A percentile compares a stretch with the other conserved stretches of the same genome.
phyloP scores from a whole-genome alignment of 2,888 invertebrate species.

The Apotomis betuletana region DNA sequence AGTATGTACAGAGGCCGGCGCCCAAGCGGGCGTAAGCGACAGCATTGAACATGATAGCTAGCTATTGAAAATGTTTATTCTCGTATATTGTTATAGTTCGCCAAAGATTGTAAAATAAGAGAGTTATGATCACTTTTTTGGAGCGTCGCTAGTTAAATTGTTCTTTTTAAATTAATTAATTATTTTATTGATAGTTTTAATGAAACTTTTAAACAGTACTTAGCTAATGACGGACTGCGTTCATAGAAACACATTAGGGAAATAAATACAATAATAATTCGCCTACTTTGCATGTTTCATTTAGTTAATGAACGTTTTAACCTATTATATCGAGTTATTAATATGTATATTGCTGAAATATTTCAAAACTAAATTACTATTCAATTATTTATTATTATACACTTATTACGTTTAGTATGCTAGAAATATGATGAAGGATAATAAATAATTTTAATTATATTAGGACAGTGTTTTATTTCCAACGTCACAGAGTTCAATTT shows the following conservation, averaged over 20 bases:
- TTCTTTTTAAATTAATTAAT: slow-evolving; percentile 60
- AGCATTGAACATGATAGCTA: slow-evolving; percentile 61
- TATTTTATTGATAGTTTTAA: slow-evolving; percentile 44
- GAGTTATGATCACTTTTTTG: slow-evolving; percentile 71
- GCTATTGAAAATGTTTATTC: slow-evolving; percentile 67
- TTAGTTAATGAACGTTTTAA: slow-evolving; percentile 69
- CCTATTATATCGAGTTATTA: slow-evolving; percentile 77
- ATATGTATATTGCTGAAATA: slow-evolving; percentile 81
- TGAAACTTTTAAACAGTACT: slow-evolving; percentile 48
- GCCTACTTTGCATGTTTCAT: slow-evolving; percentile 79
- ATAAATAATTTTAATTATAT: slow-evolving; percentile 85
- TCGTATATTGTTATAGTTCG: slow-evolving; percentile 79
- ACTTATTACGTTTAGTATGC: slow-evolving; percentile 85
- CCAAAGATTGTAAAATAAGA: slow-evolving; percentile 78
- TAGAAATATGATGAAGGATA: slow-evolving; percentile 85
- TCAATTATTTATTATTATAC: slow-evolving; percentile 84
- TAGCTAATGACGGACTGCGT: slow-evolving; percentile 62
- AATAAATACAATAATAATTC: slow-evolving; percentile 79
- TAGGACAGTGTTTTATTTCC: slow-evolving; percentile 73
- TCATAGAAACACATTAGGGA: slow-evolving; percentile 64
- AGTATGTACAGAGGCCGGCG: slow-evolving; percentile 21
- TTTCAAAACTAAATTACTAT: slow-evolving; percentile 83
- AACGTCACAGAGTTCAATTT: not conserved
- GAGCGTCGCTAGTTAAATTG: slow-evolving; percentile 71
- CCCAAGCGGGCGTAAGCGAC: slow-evolving; percentile 45